phyloP scores from a whole-genome alignment of 1,140 invertebrate species.

The Gonatopus flavifemur region DNA sequence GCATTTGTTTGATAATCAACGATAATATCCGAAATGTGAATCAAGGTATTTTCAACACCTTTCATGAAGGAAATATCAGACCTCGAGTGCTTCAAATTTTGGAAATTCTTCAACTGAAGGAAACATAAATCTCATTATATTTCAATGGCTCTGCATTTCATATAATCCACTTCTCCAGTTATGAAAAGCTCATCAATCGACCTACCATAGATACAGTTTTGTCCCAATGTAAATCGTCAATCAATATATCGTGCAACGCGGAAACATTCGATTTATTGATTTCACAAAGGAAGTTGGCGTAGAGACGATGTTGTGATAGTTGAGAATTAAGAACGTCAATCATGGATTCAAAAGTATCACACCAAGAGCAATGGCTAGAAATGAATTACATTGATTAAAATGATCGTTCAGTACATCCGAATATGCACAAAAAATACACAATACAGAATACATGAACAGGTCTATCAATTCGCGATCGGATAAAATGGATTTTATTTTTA shows the following conservation, averaged over 20 bases:
- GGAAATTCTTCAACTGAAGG: constrained; percentile 37
- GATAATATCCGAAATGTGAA: constrained; percentile 41
- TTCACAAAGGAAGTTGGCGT: constrained; percentile 40
- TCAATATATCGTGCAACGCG: constrained; percentile 32
- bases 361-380: constrained; percentile 41
- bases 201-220: constrained; percentile 45
- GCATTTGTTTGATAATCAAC: constrained; percentile 41
- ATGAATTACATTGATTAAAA: not conserved
- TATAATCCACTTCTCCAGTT: no score
- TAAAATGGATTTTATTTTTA: no score
- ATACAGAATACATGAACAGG: no score
- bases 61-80: constrained; percentile 28
- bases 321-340: constrained; percentile 48
- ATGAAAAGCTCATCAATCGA: no score
- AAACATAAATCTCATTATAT: no score
- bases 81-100: constrained; percentile 32
- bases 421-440: not conserved
- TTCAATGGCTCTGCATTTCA: no score
- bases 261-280: constrained; percentile 30
- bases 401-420: not conserved
- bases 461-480: no score
- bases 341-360: constrained; percentile 36
- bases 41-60: constrained; percentile 30
- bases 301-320: constrained; percentile 33
- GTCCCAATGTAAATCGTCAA: constrained; percentile 44